These are phyloP conservation scores for Prunella himalayana DNA, from an alignment of 2,113 vertebrate species.

Conservation along the genomic window DNA sequence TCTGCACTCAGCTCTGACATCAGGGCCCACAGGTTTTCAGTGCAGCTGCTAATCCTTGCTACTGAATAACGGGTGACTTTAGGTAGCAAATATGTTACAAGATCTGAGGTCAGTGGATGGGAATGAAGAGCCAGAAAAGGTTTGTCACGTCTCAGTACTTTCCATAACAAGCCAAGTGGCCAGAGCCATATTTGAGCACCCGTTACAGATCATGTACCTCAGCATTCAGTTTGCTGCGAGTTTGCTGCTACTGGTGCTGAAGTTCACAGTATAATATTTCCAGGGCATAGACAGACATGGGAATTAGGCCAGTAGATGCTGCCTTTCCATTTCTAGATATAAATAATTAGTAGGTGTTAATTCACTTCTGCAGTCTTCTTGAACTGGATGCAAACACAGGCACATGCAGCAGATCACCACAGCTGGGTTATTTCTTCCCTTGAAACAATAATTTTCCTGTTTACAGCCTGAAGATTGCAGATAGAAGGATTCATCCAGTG, in stretches of 20 bases:
- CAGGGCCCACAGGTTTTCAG: neutral
- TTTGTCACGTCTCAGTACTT: neutral
- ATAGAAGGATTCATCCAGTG: slow-evolving; percentile 9
- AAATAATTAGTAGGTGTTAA: neutral
- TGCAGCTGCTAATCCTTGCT: neutral
- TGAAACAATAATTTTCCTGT: slow-evolving; percentile 5
- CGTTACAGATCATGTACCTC: neutral
- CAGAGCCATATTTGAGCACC: neutral
- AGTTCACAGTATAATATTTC: neutral
- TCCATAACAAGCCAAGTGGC: neutral
- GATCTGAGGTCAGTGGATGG: neutral
- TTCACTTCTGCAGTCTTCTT: neutral
- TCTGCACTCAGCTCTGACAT: neutral
- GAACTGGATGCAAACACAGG: neutral
- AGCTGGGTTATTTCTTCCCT: neutral
- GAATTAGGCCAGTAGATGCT: neutral
- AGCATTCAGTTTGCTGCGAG: neutral
- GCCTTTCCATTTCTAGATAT: neutral
- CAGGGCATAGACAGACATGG: neutral
- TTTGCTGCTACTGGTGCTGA: neutral
- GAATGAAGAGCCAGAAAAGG: neutral
- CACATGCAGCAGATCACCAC: neutral
- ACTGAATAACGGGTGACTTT: neutral
- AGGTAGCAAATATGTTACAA: neutral
- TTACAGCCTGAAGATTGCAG: slow-evolving; percentile 4